Conservation (phyloP, 2,113 vertebrate species). For the Synodontis membranacea region DNA sequence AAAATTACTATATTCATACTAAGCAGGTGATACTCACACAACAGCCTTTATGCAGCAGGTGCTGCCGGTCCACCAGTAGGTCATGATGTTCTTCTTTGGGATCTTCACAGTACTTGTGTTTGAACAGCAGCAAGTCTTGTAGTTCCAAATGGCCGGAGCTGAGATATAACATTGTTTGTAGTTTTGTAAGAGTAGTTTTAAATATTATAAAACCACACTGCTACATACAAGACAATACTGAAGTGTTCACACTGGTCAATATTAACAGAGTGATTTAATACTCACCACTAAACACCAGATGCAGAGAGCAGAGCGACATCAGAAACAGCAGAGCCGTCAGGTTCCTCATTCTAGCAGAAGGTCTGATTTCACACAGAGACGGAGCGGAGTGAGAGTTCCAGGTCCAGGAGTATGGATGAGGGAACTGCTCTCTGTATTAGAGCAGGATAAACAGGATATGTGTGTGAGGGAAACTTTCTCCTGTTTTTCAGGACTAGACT, state of each 20-base stretch:
- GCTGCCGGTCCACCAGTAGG: conserved; percentile 6
- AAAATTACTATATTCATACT: too few relatives aligned
- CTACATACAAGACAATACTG: too few relatives aligned
- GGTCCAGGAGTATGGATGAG: neutral
- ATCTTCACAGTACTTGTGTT: neutral
- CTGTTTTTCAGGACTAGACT: neutral
- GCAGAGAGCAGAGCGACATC: too few relatives aligned
- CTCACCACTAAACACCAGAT: too few relatives aligned
- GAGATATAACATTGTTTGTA: neutral
- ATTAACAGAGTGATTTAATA: too few relatives aligned
- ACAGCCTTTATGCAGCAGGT: neutral
- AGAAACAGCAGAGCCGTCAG: too few relatives aligned
- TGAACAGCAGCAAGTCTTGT: neutral
- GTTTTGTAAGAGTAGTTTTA: too few relatives aligned
- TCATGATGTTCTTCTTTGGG: neutral
- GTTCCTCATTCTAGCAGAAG: conserved; percentile 1
- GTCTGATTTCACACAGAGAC: neutral
- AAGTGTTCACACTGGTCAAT: too few relatives aligned
- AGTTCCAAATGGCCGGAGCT: neutral
- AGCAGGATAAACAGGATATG: neutral
- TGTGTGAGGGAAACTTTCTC: neutral
- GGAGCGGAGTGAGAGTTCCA: neutral
- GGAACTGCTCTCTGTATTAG: neutral
- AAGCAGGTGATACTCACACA: too few relatives aligned
- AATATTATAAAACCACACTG: too few relatives aligned